Conservation (phyloP, 1,140 invertebrate species). For the Callitettix versicolor region DNA sequence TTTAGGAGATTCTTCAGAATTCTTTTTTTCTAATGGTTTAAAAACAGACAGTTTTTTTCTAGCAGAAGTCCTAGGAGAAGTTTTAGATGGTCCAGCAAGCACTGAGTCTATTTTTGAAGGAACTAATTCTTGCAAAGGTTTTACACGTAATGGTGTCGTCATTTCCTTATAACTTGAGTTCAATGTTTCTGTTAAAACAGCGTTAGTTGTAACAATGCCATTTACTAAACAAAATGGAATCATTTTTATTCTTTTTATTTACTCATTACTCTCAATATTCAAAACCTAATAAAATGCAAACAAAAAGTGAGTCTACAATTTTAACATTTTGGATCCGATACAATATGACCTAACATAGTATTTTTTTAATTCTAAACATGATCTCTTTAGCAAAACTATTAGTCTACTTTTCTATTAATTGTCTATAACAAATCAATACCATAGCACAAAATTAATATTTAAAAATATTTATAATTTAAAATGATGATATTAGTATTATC, state of each 20-base stretch:
- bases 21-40: background rate
- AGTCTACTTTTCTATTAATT: too few relatives aligned
- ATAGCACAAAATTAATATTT: too few relatives aligned
- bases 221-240: background rate
- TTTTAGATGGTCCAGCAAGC: conserved; percentile 1
- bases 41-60: conserved; percentile 2
- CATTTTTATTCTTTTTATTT: background rate
- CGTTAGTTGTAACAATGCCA: background rate
- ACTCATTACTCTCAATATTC: background rate
- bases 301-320: too few relatives aligned
- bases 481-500: too few relatives aligned
- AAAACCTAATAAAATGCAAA: too few relatives aligned
- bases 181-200: background rate
- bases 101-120: background rate
- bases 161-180: background rate
- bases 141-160: background rate
- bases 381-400: too few relatives aligned
- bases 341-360: too few relatives aligned
- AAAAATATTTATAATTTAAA: too few relatives aligned
- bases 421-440: too few relatives aligned
- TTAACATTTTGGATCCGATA: too few relatives aligned
- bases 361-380: too few relatives aligned
- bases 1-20: background rate
- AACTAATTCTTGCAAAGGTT: background rate
- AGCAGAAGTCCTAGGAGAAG: background rate